phyloP scores from a whole-genome alignment of 2,113 vertebrate species.

The Xenotilapia longispinis region DNA sequence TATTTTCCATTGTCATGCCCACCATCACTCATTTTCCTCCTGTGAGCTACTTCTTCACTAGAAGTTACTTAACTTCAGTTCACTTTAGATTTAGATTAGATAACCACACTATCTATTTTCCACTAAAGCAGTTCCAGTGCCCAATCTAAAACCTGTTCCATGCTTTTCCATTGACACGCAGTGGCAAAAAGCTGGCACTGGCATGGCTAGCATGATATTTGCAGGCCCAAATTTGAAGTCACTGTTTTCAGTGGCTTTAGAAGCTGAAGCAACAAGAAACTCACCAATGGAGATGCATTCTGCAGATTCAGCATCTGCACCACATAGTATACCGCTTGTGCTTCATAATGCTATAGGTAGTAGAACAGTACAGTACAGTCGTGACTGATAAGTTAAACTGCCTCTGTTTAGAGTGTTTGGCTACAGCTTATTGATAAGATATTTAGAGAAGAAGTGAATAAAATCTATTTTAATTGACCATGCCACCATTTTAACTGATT shows the following conservation, averaged over 20 bases:
- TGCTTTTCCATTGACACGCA: background rate
- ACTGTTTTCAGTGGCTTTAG: background rate
- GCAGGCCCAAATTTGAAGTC: background rate
- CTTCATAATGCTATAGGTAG: background rate
- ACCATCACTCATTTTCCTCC: accelerated
- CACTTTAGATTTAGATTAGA: background rate
- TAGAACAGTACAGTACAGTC: background rate
- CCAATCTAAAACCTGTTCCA: background rate
- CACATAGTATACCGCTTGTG: background rate
- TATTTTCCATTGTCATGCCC: background rate
- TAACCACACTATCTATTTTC: background rate
- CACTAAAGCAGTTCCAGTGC: background rate
- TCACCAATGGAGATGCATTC: background rate
- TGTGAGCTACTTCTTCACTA: background rate
- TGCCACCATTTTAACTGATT: background rate
- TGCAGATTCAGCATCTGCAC: background rate
- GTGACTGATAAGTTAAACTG: background rate
- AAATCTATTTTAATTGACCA: background rate
- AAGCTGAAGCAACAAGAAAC: background rate
- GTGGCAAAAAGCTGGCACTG: background rate
- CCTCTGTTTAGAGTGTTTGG: background rate
- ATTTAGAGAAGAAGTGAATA: background rate
- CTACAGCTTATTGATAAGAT: background rate
- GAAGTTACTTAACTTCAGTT: background rate
- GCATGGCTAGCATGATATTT: background rate